These are phyloP conservation scores for Cavia porcellus DNA, from an alignment of 2,113 vertebrate genomes.

Conservation along the genomic window DNA sequence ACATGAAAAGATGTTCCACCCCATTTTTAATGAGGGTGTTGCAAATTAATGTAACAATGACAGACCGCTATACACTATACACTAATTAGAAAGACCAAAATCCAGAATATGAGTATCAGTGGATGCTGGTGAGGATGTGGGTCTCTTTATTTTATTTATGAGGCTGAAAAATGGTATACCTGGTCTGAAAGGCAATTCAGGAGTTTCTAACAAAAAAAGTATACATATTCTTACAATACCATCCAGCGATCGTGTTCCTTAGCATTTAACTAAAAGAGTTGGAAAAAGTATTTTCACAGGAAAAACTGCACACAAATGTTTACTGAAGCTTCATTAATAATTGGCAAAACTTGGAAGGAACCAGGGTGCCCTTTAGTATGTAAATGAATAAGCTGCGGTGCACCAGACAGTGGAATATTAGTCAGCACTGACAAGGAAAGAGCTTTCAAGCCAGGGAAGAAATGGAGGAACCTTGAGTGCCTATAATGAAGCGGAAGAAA, in stretches of 20 bases:
- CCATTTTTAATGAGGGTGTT: background rate
- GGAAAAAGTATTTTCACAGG: background rate
- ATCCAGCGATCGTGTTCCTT: background rate
- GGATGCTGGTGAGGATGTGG: background rate
- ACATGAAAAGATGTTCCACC: background rate
- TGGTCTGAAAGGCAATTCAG: background rate
- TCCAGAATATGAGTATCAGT: background rate
- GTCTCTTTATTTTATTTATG: background rate
- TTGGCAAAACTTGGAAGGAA: background rate
- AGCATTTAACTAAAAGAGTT: background rate
- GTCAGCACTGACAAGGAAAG: background rate
- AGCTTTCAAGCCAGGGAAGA: background rate
- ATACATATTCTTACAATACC: background rate
- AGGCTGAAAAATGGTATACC: background rate
- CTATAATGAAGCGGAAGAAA: background rate
- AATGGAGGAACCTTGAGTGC: background rate
- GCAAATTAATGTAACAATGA: background rate
- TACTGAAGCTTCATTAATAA: background rate
- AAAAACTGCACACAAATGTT: background rate
- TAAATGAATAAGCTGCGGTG: background rate
- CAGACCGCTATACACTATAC: too few relatives aligned
- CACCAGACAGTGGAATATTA: background rate
- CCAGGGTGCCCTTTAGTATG: background rate
- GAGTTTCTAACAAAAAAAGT: background rate
- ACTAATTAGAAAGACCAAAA: background rate